Conservation (phyloP, 1,140 invertebrate species). For the Condylostylus longicornis region DNA sequence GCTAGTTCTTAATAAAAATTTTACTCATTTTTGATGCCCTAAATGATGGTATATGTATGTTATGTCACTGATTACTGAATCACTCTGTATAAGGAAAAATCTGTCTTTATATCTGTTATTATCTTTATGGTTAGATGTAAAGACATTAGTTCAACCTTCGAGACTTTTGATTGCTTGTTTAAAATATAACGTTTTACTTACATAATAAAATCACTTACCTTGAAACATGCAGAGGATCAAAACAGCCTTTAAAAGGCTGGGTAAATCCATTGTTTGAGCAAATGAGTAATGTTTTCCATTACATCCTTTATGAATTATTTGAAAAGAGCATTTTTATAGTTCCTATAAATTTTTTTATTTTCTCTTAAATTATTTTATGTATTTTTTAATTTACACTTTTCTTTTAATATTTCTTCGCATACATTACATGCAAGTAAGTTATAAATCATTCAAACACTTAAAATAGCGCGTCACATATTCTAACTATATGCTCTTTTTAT, state of each 20-base stretch:
- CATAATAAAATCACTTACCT: slow-evolving; percentile 19
- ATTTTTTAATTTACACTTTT: no score
- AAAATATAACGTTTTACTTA: slow-evolving; percentile 1
- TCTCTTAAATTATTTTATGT: no score
- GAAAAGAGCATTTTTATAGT: slow-evolving; percentile 22
- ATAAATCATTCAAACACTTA: no score
- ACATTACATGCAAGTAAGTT: no score
- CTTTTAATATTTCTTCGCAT: no score
- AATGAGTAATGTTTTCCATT: slow-evolving; percentile 31
- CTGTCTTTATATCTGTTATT: slow-evolving; percentile 1
- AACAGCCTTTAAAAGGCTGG: slow-evolving; percentile 32
- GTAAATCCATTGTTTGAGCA: slow-evolving; percentile 33
- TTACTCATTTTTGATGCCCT: no score
- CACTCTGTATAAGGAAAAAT: slow-evolving; percentile 1
- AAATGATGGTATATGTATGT: slow-evolving; percentile 4
- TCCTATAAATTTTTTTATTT: no score
- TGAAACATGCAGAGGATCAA: slow-evolving; percentile 29
- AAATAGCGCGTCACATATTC: no score
- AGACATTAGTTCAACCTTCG: slow-evolving; percentile 4
- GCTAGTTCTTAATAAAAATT: no score
- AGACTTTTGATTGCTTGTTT: not conserved
- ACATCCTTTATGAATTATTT: slow-evolving; percentile 30
- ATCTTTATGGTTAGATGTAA: not conserved
- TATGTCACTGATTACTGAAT: slow-evolving; percentile 23
- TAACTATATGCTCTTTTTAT: no score